phyloP scores from a whole-genome alignment of 2,888 invertebrate species.

The Leptopilina syphax region DNA sequence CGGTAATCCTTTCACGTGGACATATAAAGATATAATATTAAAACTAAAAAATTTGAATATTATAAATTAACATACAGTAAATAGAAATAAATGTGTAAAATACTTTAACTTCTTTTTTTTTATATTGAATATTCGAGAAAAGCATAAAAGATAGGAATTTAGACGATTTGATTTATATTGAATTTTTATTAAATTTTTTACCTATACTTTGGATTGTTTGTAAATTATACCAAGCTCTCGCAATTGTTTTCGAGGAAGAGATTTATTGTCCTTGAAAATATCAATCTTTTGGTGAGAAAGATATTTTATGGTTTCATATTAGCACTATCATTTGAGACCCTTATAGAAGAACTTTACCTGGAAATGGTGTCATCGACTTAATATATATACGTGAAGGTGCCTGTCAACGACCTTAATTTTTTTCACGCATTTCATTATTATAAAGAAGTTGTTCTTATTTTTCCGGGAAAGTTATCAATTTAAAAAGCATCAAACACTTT shows the following conservation, averaged over 20 bases:
- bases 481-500: too few relatives aligned
- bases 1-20: too few relatives aligned
- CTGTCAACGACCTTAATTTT: neutral
- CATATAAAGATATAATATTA: too few relatives aligned
- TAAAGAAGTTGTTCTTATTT: neutral
- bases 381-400: neutral
- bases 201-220: neutral
- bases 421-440: slow-evolving; percentile 3
- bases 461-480: neutral
- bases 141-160: neutral
- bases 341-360: slow-evolving; percentile 54
- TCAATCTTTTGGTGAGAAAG: slow-evolving; percentile 55
- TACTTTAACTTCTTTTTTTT: neutral
- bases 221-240: slow-evolving; percentile 2
- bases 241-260: slow-evolving; percentile 24
- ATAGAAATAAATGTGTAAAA: too few relatives aligned
- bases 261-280: slow-evolving; percentile 48
- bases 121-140: neutral
- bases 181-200: neutral
- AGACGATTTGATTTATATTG: neutral
- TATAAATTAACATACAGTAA: too few relatives aligned
- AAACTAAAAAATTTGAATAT: too few relatives aligned
- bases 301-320: slow-evolving; percentile 58
- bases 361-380: slow-evolving; percentile 48
- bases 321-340: slow-evolving; percentile 56